A percentile compares a stretch with the other conserved stretches of the same genome.
Conservation (phyloP, 1,140 invertebrate genomes). For the Drosophila lacteicornis region DNA sequence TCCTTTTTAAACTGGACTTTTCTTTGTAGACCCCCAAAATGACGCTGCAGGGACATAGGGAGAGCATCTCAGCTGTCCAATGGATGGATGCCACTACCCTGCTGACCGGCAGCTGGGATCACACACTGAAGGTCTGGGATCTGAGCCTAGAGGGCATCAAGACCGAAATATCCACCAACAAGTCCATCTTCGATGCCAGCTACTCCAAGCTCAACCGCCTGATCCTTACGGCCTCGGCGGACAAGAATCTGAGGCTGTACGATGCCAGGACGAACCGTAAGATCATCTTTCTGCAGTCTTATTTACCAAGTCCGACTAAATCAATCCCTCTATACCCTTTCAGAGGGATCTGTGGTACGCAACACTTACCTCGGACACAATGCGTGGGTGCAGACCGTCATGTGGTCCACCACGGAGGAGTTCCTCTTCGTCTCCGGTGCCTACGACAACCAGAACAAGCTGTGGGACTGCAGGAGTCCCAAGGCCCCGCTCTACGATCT, state of each 20-base stretch:
- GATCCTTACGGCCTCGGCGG: constrained; percentile 94
- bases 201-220: constrained; percentile 91
- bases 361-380: constrained; percentile 95
- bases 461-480: constrained; percentile 98
- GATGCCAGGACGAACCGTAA: constrained; percentile 95
- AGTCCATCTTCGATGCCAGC: constrained; percentile 94
- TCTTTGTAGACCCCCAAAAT: constrained; percentile 90
- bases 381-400: constrained; percentile 95
- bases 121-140: constrained; percentile 98
- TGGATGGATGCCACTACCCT: constrained; percentile 93
- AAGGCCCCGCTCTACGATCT: constrained; percentile 97
- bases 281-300: neutral
- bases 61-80: constrained; percentile 92
- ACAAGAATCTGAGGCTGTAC: constrained; percentile 95
- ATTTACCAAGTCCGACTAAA: neutral
- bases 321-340: neutral
- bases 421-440: constrained; percentile 96
- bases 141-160: constrained; percentile 93
- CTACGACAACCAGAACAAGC: constrained; percentile 95
- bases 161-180: constrained; percentile 93
- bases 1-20: neutral
- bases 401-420: constrained; percentile 94
- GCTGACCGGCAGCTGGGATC: constrained; percentile 96
- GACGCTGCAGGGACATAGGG: constrained; percentile 96
- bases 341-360: constrained; percentile 95